Percentiles rank a stretch among this genome's conserved stretches.
phyloP scores from a whole-genome alignment of 2,113 vertebrate species.

The Ptilorrhoa leucosticta region DNA sequence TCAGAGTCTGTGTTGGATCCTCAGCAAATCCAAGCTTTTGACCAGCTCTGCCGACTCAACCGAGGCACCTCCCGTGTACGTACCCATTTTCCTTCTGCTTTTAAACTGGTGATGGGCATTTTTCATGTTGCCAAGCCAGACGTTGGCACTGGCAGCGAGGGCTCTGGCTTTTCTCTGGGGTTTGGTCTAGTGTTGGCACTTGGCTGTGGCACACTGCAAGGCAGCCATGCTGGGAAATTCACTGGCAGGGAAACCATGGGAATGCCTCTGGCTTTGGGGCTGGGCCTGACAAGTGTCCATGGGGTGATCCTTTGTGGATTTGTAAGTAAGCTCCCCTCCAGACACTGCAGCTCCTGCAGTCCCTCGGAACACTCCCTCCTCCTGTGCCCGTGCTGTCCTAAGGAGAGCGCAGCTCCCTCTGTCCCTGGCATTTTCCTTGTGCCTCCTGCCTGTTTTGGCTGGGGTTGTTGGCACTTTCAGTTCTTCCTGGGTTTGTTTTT shows the following conservation, averaged over 20 bases:
- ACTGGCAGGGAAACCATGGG: neutral
- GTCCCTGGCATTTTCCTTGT: neutral
- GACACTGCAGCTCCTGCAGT: fast-evolving
- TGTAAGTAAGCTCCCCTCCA: neutral
- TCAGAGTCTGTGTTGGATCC: slow-evolving; percentile 81
- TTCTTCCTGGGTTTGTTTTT: neutral
- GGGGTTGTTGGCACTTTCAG: neutral
- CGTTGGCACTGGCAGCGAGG: fast-evolving
- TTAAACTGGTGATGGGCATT: neutral
- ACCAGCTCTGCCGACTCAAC: slow-evolving; percentile 89
- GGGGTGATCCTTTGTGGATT: neutral
- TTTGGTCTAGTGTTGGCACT: neutral
- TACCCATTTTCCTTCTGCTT: fast-evolving
- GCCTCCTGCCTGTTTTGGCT: neutral
- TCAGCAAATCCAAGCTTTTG: slow-evolving; percentile 92
- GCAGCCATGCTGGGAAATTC: neutral
- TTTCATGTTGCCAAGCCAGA: neutral
- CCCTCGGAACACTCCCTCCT: fast-evolving
- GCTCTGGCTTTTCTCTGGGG: neutral
- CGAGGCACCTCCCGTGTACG: slow-evolving; percentile 87
- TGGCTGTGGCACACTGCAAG: neutral
- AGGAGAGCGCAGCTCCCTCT: fast-evolving
- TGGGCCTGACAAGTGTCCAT: neutral
- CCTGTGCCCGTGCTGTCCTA: fast-evolving
- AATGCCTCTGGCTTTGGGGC: neutral